phyloP scores from a whole-genome alignment of 1,140 invertebrate genomes.

The Trichonephila clavipes region DNA sequence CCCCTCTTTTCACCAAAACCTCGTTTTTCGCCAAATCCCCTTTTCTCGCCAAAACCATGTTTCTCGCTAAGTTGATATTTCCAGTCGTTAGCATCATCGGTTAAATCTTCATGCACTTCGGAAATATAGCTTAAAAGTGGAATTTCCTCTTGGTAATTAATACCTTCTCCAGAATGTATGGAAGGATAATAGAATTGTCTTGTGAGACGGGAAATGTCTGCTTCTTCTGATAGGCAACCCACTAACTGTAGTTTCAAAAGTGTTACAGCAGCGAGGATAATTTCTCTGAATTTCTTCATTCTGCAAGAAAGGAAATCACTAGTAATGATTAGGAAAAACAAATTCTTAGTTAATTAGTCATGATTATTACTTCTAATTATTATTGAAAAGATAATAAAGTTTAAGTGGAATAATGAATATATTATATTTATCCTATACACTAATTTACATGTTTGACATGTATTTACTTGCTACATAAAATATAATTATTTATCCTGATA shows the following conservation, averaged over 20 bases:
- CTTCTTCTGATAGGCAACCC: neutral
- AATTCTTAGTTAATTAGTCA: too few relatives aligned
- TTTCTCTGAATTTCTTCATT: conserved; percentile 22
- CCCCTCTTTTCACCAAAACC: conserved; percentile 64
- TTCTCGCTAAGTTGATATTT: conserved; percentile 23
- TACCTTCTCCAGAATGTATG: neutral
- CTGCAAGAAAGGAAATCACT: neutral
- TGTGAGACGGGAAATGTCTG: neutral
- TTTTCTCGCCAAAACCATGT: conserved; percentile 59
- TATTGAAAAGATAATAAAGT: too few relatives aligned
- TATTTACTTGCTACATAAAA: too few relatives aligned
- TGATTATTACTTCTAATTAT: too few relatives aligned
- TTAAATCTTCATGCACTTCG: neutral
- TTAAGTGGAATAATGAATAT: too few relatives aligned
- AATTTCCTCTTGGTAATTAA: neutral
- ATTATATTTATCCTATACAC: too few relatives aligned
- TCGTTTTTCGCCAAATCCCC: conserved; percentile 40
- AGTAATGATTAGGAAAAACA: neutral
- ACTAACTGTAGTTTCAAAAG: conserved; percentile 21
- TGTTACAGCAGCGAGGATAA: neutral
- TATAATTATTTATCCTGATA: too few relatives aligned
- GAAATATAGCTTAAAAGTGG: neutral
- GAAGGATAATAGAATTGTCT: neutral
- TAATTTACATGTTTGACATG: too few relatives aligned
- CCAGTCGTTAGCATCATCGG: neutral